Percentiles rank a stretch among this genome's conserved stretches.
Conservation (phyloP, 2,888 invertebrate genomes). For the Rugalucina vietnamica region DNA sequence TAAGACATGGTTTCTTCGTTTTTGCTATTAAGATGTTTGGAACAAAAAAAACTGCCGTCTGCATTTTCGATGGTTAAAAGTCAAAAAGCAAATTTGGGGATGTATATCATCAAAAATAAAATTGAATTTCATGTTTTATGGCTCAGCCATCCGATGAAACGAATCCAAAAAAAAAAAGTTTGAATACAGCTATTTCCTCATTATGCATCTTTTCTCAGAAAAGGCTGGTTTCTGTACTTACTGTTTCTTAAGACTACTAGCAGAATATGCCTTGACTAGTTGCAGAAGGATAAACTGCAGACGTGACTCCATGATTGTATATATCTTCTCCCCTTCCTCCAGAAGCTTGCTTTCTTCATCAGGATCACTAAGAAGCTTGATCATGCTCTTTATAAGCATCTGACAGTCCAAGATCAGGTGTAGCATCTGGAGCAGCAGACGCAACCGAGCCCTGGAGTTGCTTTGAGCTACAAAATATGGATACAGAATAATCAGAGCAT, state of each 20-base stretch:
- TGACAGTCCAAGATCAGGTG: slow-evolving; percentile 59
- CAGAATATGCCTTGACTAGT: slow-evolving; percentile 62
- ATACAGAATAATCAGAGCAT: too few relatives aligned
- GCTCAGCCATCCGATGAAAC: too few relatives aligned
- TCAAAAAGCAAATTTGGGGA: too few relatives aligned
- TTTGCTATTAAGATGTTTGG: too few relatives aligned
- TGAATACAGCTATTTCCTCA: too few relatives aligned
- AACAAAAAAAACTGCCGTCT: too few relatives aligned
- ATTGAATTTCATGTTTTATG: too few relatives aligned
- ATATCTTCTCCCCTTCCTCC: slow-evolving; percentile 61
- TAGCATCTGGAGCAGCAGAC: slow-evolving; percentile 50
- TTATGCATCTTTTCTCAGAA: too few relatives aligned
- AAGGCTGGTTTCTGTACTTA: too few relatives aligned
- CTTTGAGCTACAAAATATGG: slow-evolving; percentile 57
- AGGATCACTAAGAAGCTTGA: slow-evolving; percentile 49
- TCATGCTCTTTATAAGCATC: slow-evolving; percentile 52
- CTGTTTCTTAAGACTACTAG: slow-evolving; percentile 62
- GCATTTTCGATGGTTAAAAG: too few relatives aligned
- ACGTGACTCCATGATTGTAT: slow-evolving; percentile 63
- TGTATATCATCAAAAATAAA: too few relatives aligned
- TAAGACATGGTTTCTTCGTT: neutral
- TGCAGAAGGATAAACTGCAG: slow-evolving; percentile 69
- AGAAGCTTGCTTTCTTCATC: slow-evolving; percentile 48
- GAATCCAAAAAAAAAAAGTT: too few relatives aligned
- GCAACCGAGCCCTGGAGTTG: slow-evolving; percentile 47